These are phyloP conservation scores for Leucosticte australis DNA, from an alignment of 2,113 vertebrate species.

Conservation along the genomic window DNA sequence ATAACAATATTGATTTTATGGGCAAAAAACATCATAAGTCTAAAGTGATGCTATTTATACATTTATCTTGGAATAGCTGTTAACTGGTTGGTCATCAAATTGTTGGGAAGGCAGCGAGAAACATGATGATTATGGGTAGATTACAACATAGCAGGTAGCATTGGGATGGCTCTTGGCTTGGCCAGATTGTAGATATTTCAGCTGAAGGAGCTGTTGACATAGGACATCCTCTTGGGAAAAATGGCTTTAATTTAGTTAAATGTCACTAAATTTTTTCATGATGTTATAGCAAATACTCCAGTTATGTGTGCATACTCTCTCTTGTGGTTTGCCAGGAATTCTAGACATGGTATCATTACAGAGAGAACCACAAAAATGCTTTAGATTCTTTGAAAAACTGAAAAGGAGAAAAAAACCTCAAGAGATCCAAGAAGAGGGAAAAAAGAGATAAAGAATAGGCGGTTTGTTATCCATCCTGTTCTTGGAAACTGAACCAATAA, in stretches of 20 bases:
- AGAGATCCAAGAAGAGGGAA: background rate
- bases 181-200: background rate
- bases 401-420: background rate
- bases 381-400: slow-evolving; percentile 27
- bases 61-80: background rate
- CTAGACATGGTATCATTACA: slow-evolving; percentile 33
- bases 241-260: background rate
- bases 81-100: background rate
- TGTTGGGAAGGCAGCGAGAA: background rate
- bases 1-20: background rate
- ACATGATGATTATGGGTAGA: background rate
- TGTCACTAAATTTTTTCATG: background rate
- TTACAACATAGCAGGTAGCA: background rate
- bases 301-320: background rate
- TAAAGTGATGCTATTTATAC: background rate
- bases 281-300: background rate
- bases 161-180: background rate
- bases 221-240: background rate
- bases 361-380: slow-evolving; percentile 48
- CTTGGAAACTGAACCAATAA: slow-evolving; percentile 34
- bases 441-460: slow-evolving; percentile 20
- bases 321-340: background rate
- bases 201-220: background rate
- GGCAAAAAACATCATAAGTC: background rate
- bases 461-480: slow-evolving; percentile 48